Evolutionary conservation across 2,888 invertebrate genomes (phyloP), one percentile per base, ranked within the genome.

Genomic region (Parnassius smintheus): DNA sequence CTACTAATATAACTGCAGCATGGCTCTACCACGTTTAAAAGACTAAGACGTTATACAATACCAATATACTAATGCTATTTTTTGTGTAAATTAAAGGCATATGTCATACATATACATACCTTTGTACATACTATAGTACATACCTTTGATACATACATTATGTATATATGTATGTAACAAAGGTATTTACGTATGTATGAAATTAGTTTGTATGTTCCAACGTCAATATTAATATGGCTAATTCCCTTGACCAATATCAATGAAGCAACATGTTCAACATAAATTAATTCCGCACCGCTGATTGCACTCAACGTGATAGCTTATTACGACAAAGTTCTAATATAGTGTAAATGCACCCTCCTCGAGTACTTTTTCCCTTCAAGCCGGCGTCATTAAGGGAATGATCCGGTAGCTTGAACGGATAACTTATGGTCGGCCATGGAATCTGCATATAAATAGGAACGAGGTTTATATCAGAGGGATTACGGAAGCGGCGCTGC

Each of bases 391-490:
- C 86, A 89, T 89, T 89, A 87, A 84, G 82, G 81, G 81, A 80
- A 84, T 90, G 89, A 90, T 89, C 87, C 89, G 82, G 83, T 83
- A 75, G 73, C 76, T 76, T 78, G 82, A 85, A 81, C 83, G 86
- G 84, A 85, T 89, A 90, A 91, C 90, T 90, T 91, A 90, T 89
- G 90, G 87, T 84, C 79, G 85, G 85, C 77, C 78, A 77, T 83
- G 82, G 84, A 89, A 91, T 91, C 88, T 91, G 89, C 91, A 91
- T 91, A 89, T 90, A 91, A 91, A 91, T 91, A 88, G 90, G 77
- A 85, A 82, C 80, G 85, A 82, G 84, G 75, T 74, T 75, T 73
- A 74, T 75, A 75, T 74, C 72, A 73, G 73, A 77, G 79, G 83
- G 85, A 79, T 82, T 75, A 74, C 70, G 73, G 58, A 56, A 64